These are phyloP conservation scores for Pocillopora meandrina DNA, from an alignment of 92 coral and sea anemone genomes.

Conservation along the genomic window DNA sequence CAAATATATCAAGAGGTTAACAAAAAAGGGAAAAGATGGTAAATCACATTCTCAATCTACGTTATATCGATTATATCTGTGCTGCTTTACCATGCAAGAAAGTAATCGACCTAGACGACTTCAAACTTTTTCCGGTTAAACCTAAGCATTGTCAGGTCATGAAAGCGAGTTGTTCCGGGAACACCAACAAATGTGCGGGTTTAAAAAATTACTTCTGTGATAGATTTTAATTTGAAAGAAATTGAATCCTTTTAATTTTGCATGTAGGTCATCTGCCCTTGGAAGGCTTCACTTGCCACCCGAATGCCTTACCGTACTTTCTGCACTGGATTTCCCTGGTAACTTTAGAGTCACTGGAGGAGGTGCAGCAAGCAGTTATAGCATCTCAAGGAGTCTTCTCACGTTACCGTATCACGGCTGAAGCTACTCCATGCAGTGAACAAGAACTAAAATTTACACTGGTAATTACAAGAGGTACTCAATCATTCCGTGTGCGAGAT, in stretches of 20 bases:
- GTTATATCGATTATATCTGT: too few relatives aligned
- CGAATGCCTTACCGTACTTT: slow-evolving; percentile 64
- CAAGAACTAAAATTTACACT: slow-evolving; percentile 47
- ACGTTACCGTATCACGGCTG: slow-evolving; percentile 31
- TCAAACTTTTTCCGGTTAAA: too few relatives aligned
- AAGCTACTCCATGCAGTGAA: slow-evolving; percentile 36
- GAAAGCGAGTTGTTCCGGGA: too few relatives aligned
- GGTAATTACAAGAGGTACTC: slow-evolving; percentile 42
- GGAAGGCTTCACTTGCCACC: slow-evolving; percentile 45
- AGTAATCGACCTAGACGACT: too few relatives aligned
- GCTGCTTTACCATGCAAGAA: too few relatives aligned
- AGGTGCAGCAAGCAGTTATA: slow-evolving; percentile 55
- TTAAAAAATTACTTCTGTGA: too few relatives aligned
- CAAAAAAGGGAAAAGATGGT: too few relatives aligned
- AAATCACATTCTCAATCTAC: too few relatives aligned
- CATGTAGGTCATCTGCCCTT: slow-evolving; percentile 61
- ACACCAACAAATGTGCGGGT: too few relatives aligned
- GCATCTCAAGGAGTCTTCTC: slow-evolving; percentile 11
- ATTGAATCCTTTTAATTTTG: not conserved
- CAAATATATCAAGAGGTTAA: too few relatives aligned
- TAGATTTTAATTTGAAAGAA: too few relatives aligned
- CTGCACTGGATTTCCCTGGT: slow-evolving; percentile 75
- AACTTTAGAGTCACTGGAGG: slow-evolving; percentile 65
- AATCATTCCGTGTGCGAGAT: slow-evolving; percentile 52
- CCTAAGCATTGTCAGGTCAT: too few relatives aligned